Evolutionary conservation across 2,888 invertebrate species (phyloP).

Genomic region (Leucozona laternaria): DNA sequence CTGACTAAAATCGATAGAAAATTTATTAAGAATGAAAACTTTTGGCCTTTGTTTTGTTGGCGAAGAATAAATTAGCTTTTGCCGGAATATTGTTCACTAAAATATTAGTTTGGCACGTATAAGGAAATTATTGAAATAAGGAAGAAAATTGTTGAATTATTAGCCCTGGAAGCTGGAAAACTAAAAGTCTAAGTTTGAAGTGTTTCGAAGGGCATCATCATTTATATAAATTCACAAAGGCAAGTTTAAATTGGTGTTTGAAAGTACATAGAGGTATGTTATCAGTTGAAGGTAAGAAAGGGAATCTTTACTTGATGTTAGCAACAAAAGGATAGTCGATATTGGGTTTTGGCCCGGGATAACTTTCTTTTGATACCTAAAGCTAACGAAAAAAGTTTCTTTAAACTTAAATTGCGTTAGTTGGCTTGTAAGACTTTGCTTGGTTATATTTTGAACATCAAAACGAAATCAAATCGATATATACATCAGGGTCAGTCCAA

Average conservation of each 20-base stretch:
- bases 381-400: not conserved
- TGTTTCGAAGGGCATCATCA: conserved; percentile 11
- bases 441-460: not conserved
- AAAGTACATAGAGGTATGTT: conserved; percentile 14
- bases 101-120: conserved; percentile 18
- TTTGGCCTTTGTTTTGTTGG: conserved; percentile 27
- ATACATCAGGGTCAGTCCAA: not conserved
- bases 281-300: not conserved
- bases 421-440: not conserved
- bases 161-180: not conserved
- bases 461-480: not conserved
- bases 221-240: conserved; percentile 15
- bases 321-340: not conserved
- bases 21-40: conserved; percentile 33
- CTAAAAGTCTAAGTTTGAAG: conserved; percentile 1
- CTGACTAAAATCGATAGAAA: conserved; percentile 18
- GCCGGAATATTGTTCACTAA: not conserved
- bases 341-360: not conserved
- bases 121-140: conserved; percentile 34
- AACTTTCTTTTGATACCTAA: not conserved
- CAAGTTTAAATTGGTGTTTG: conserved; percentile 4
- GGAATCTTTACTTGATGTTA: not conserved
- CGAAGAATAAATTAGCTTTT: conserved; percentile 35
- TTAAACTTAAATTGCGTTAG: not conserved
- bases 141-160: conserved; percentile 16